Percentiles rank a stretch among this genome's conserved stretches.
These are phyloP conservation scores for Tichodroma muraria DNA, from an alignment of 2,113 vertebrate genomes.

Conservation along the genomic window DNA sequence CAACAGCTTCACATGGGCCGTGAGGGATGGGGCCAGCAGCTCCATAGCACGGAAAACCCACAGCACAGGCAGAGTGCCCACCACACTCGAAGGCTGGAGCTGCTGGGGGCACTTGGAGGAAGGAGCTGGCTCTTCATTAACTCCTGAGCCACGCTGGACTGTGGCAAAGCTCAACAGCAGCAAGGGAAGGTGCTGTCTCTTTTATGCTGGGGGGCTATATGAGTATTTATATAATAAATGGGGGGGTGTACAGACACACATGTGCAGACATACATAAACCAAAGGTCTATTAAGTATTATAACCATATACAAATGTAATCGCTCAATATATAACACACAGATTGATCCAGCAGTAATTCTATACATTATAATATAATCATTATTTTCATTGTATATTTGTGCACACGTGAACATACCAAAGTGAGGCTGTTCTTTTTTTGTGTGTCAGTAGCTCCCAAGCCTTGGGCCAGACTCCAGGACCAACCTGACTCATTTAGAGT, in stretches of 20 bases:
- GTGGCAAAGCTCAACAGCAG: background rate
- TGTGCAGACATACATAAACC: background rate
- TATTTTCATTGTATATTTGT: background rate
- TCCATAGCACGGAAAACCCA: background rate
- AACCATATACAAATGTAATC: background rate
- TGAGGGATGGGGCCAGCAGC: background rate
- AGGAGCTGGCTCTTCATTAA: background rate
- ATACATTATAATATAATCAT: background rate
- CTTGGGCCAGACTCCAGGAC: background rate
- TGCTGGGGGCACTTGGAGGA: background rate
- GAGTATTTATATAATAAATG: background rate
- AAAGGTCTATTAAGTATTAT: background rate
- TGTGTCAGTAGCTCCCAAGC: background rate
- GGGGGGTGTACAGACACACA: background rate
- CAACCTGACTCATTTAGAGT: background rate
- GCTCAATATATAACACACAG: background rate
- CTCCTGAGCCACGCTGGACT: background rate
- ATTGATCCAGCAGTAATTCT: background rate
- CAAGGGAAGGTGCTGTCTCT: background rate
- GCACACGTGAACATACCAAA: background rate
- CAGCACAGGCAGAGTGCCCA: background rate
- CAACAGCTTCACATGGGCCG: background rate
- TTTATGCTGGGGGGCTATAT: too few relatives aligned
- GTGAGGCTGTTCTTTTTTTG: background rate
- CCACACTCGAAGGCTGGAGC: background rate